Evolutionary conservation across 2,888 invertebrate genomes (phyloP), one percentile per base, ranked within the genome.

Genomic region (Schrankia costaestrigalis): DNA sequence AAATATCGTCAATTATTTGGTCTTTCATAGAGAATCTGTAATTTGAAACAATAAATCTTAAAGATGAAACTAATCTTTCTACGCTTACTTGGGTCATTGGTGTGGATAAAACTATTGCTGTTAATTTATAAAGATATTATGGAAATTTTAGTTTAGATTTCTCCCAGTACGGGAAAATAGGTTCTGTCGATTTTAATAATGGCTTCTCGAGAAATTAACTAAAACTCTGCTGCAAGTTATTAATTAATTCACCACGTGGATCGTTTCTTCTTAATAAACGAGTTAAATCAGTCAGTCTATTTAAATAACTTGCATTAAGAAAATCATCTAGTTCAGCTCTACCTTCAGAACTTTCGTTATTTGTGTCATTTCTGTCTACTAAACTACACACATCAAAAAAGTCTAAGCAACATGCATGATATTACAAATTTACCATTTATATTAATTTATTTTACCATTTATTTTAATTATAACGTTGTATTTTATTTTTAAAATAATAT

Each of bases 51-150:
- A 44, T 26, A 18, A 35, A 37, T 17, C 23, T 35, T 10, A 38
- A 12, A n/a, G 34, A 38, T 1, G 35, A 37, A 31, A 42, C 37
- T 23, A 42, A 31, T 19, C 42, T 28, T 26, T 35, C 42, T 1
- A 38, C 37, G 10, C 42, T 42, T 0, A 42, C 42, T 35, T 42
- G 31, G 7, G 37, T 42, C 26, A 35, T 31, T 18, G 35, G 35
- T 24, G 35, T 21, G 3, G 35, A 31, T 4, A 43, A 11, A 12
- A 43, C 39, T 14, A 39, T 31, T 11, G 6, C 29, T 1, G 39
- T 22, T 43, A 43, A 18, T 31, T 37, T 23, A 21, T 31, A 35
- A n/a, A 31, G 21, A n/a, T 4, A n/a, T n/a, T n/a, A 26, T 10
- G 29, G 35, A 23, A 28, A 41, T 26, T 35, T n/a, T n/a, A n/a